These are phyloP conservation scores for Helleia helle DNA, from an alignment of 2,888 invertebrate species.

Conservation along the genomic window DNA sequence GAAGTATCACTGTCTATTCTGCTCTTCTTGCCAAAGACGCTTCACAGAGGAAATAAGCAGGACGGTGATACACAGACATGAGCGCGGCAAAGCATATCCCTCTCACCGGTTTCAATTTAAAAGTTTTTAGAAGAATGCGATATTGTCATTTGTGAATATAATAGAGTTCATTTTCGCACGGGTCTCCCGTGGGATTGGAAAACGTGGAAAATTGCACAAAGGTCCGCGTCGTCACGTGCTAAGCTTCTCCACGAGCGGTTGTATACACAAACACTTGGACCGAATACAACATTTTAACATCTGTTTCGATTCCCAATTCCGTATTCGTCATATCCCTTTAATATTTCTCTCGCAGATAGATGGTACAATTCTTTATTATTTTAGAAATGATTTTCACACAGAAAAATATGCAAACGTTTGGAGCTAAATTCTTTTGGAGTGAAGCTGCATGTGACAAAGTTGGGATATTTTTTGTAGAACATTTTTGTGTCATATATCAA, in stretches of 20 bases:
- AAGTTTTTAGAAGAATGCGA: neutral
- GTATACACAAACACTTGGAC: slow-evolving; percentile 24
- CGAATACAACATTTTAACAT: slow-evolving; percentile 24
- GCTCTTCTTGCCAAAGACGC: no score
- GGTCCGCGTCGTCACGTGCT: slow-evolving; percentile 11
- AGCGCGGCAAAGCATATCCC: no score
- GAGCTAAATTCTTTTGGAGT: no score
- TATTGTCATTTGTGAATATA: neutral
- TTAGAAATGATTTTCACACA: no score
- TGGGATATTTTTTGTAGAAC: no score
- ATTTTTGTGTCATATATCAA: no score
- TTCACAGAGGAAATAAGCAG: no score
- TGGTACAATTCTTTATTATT: neutral
- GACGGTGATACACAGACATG: no score
- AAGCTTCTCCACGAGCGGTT: slow-evolving; percentile 10
- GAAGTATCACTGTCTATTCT: no score
- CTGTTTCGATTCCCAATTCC: slow-evolving; percentile 22
- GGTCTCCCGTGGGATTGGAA: neutral
- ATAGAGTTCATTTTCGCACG: slow-evolving; percentile 1
- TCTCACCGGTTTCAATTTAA: no score
- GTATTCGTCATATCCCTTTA: slow-evolving; percentile 13
- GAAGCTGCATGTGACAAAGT: no score
- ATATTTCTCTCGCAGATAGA: slow-evolving; percentile 1
- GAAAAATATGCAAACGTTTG: no score
- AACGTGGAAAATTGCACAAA: slow-evolving; percentile 5